Base-by-base conservation (phyloP, 2,888 invertebrate species). In the Polyommatus icarus region DNA sequence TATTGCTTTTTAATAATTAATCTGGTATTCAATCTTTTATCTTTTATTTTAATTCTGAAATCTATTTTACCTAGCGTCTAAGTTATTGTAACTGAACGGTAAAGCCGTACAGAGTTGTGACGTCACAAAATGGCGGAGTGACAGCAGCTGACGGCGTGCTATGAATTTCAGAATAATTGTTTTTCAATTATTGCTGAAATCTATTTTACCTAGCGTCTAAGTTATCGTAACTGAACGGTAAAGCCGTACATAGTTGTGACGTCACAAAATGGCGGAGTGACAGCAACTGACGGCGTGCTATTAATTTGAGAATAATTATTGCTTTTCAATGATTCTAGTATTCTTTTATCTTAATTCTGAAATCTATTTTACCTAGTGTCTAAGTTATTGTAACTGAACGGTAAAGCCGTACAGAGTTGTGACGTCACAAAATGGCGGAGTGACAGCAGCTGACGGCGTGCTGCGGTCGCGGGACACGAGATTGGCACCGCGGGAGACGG, bases 391-490 rank as follows among this genome's bases (percentile, higher is more conserved):
- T 29, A 67, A 67, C 15, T 67, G 67, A 67, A 67, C 67, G 67
- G 29, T 29, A 67, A 67, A 20, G 12, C 29, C 15, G 6, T 18
- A 29, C 67, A 29, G 18, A 29, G 29, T 24, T 15, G 67, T 67
- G 67, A 72, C 36, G 72, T 72, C 72, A 72, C 36, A 40, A 36
- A 72, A 72, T 72, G 72, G 40, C 40, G 72, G 67, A 67, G 6
- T 67, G 67, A 67, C 67, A 20, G 72, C 72, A 72, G 72, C 72
- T 72, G 72, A 72, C 72, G 72, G 67, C 67, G 67, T 67, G n/a
- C 40, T 72, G 72, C 72, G 72, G 72, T 40, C 72, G 72, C 72
- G 20, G 72, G 40, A 72, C 72, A 72, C n/a, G 72, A 72, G 40
- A 72, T 72, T 72, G 72, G 72, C 72, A 72, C 72, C 72, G 72